Evolutionary conservation across 1,140 invertebrate genomes (phyloP).

Genomic region (Lamellibrachia luymesi): DNA sequence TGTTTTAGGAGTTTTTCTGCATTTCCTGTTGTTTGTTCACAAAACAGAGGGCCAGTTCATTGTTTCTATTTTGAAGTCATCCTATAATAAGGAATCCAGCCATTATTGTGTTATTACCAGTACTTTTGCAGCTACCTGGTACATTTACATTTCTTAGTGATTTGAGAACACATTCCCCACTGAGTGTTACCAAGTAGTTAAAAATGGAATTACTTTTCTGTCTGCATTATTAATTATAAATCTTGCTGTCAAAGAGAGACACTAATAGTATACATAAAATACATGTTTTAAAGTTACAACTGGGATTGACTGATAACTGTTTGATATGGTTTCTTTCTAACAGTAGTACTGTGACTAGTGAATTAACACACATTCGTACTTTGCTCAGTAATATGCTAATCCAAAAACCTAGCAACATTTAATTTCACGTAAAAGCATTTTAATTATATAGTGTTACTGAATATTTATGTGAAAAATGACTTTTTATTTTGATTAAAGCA

Average conservation of each 20-base stretch:
- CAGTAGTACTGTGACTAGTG: neutral
- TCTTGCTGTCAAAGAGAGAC: too few relatives aligned
- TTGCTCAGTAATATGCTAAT: neutral
- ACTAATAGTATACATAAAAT: too few relatives aligned
- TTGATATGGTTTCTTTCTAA: neutral
- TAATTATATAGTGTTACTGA: neutral
- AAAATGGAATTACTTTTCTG: too few relatives aligned
- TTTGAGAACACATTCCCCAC: too few relatives aligned
- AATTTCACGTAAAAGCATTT: neutral
- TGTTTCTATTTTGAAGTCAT: neutral
- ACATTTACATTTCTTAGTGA: too few relatives aligned
- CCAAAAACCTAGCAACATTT: neutral
- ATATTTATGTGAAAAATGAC: neutral
- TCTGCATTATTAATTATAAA: too few relatives aligned
- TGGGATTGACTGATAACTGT: too few relatives aligned
- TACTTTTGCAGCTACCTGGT: too few relatives aligned
- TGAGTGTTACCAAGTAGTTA: too few relatives aligned
- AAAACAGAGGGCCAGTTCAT: neutral
- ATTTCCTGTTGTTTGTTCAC: neutral
- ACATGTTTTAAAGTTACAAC: too few relatives aligned
- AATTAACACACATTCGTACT: neutral
- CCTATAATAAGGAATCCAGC: neutral
- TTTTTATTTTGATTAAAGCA: neutral
- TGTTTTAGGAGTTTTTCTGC: neutral
- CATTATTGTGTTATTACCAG: too few relatives aligned